Percentiles rank a stretch among this genome's conserved stretches.
Evolutionary conservation across 2,797 vertebrate genomes (phyloP).

Genomic region (Bradypodion pumilum): DNA sequence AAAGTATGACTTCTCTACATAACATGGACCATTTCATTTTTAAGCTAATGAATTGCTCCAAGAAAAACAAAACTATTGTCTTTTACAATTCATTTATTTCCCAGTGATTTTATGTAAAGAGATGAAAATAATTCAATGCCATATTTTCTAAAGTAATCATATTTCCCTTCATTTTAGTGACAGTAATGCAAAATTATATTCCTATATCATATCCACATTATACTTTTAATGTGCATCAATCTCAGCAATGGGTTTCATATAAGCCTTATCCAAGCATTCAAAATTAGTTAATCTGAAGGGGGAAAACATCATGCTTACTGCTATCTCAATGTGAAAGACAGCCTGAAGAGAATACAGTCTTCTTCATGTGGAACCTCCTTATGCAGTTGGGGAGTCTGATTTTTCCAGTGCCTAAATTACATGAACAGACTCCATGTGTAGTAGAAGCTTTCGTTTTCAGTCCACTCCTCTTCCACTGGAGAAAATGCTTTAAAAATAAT

Average conservation of each 20-base stretch:
- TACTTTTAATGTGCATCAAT: background rate
- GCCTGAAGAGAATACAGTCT: no score
- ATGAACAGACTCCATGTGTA: no score
- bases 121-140: constrained; percentile 7
- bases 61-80: constrained; percentile 34
- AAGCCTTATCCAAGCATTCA: no score
- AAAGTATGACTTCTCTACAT: constrained; percentile 34
- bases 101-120: constrained; percentile 17
- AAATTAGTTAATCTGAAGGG: no score
- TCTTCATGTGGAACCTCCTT: no score
- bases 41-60: constrained; percentile 24
- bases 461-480: no score
- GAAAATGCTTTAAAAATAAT: no score
- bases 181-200: background rate
- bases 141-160: constrained; percentile 6
- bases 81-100: background rate
- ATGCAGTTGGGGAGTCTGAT: no score
- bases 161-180: background rate
- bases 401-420: no score
- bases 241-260: background rate
- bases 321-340: no score
- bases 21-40: constrained; percentile 28
- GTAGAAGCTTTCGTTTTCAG: no score
- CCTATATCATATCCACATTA: constrained; percentile 36
- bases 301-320: no score